These are phyloP conservation scores for Pitta sordida DNA, from an alignment of 2,113 vertebrate genomes.

Conservation along the genomic window DNA sequence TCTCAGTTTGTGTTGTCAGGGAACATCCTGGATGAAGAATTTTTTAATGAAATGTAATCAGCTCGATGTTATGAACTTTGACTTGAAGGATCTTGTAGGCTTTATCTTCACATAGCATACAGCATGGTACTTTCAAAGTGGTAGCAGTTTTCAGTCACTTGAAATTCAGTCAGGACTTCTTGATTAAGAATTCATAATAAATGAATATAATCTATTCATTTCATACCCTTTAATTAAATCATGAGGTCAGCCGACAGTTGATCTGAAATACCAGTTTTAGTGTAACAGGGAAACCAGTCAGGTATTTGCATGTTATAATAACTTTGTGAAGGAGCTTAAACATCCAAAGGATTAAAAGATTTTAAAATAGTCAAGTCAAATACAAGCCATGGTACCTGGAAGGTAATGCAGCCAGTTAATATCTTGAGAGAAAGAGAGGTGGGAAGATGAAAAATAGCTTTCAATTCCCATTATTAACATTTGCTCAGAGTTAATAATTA, in stretches of 20 bases:
- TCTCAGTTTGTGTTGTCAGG: background rate
- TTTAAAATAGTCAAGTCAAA: background rate
- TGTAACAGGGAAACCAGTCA: background rate
- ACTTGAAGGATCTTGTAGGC: background rate
- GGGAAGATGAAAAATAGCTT: background rate
- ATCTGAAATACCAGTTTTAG: background rate
- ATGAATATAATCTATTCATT: background rate
- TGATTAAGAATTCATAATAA: background rate
- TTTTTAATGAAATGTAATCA: background rate
- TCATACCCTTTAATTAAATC: background rate
- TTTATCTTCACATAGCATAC: background rate
- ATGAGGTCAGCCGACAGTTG: background rate
- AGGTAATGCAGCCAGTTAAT: background rate
- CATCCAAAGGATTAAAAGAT: background rate
- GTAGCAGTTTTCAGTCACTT: background rate
- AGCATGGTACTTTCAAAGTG: background rate
- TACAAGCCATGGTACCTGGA: background rate
- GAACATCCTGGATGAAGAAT: background rate
- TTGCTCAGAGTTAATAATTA: background rate
- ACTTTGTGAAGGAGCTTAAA: background rate
- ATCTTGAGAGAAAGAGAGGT: background rate
- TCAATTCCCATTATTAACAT: background rate
- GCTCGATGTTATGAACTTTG: background rate
- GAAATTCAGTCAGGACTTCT: background rate
- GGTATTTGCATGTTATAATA: background rate